A percentile compares a stretch with the other conserved stretches of the same genome.
Conservation (phyloP, 1,140 invertebrate genomes). For the Drosophila suzukii region DNA sequence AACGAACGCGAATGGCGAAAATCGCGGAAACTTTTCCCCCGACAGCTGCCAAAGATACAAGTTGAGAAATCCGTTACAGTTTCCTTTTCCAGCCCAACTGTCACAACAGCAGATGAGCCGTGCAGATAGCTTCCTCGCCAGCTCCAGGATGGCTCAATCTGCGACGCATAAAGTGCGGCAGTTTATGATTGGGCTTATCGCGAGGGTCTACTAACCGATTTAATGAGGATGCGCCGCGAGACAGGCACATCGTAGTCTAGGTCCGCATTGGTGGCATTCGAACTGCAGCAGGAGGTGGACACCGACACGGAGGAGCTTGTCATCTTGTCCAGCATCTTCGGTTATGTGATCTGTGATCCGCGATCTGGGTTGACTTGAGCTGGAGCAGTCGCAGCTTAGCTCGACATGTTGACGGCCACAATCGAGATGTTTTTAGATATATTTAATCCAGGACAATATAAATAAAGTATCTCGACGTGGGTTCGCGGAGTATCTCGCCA, state of each 20-base stretch:
- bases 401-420: slow-evolving; percentile 33
- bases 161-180: slow-evolving; percentile 43
- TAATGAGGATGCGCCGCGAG: slow-evolving; percentile 72
- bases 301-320: slow-evolving; percentile 53
- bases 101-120: slow-evolving; percentile 12
- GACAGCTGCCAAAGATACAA: slow-evolving; percentile 42
- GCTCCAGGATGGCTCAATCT: slow-evolving; percentile 57
- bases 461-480: slow-evolving; percentile 74
- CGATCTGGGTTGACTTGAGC: not conserved
- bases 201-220: slow-evolving; percentile 70
- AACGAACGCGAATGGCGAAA: slow-evolving; percentile 59
- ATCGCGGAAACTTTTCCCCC: slow-evolving; percentile 62
- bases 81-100: slow-evolving; percentile 24
- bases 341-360: not conserved
- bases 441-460: slow-evolving; percentile 84
- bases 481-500: slow-evolving; percentile 15
- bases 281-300: slow-evolving; percentile 71
- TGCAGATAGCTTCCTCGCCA: slow-evolving; percentile 17
- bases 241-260: slow-evolving; percentile 80
- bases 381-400: slow-evolving; percentile 18
- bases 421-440: slow-evolving; percentile 72
- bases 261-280: slow-evolving; percentile 66
- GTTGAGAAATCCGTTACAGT: slow-evolving; percentile 57
- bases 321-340: slow-evolving; percentile 71
- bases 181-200: slow-evolving; percentile 48